A percentile compares a stretch with the other conserved stretches of the same genome.
Conservation (phyloP, 2,113 vertebrate species). For the Cyprinodon tularosa region DNA sequence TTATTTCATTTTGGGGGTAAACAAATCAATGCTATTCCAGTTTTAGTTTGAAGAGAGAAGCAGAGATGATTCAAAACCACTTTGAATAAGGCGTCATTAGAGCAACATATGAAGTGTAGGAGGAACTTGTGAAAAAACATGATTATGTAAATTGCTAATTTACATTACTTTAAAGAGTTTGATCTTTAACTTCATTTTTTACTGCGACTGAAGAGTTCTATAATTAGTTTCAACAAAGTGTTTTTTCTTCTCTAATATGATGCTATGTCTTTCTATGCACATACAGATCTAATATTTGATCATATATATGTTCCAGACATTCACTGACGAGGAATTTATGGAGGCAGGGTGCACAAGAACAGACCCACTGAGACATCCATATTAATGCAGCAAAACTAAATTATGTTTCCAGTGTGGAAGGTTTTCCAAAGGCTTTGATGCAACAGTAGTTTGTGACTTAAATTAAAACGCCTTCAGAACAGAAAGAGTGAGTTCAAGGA, state of each 20-base stretch:
- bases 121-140: conserved; percentile 31
- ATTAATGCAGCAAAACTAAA: conserved; percentile 55
- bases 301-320: too few species aligned
- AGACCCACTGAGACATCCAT: conserved; percentile 30
- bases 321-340: conserved; percentile 51
- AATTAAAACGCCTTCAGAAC: conserved; percentile 42
- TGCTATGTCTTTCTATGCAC: conserved; percentile 21
- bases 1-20: too few species aligned
- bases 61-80: conserved; percentile 37
- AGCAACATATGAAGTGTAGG: conserved; percentile 35
- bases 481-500: conserved; percentile 42
- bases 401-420: conserved; percentile 35
- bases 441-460: conserved; percentile 55
- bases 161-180: conserved; percentile 23
- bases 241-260: conserved; percentile 14
- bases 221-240: background rate
- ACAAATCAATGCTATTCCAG: background rate
- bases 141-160: conserved; percentile 24
- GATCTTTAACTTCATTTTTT: background rate
- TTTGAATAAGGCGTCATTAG: conserved; percentile 21
- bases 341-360: conserved; percentile 36
- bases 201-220: background rate
- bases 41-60: background rate
- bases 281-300: conserved; percentile 48
- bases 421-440: conserved; percentile 41